Conservation (phyloP, 2,113 vertebrate genomes). For the Andinoacara biseriatus region DNA sequence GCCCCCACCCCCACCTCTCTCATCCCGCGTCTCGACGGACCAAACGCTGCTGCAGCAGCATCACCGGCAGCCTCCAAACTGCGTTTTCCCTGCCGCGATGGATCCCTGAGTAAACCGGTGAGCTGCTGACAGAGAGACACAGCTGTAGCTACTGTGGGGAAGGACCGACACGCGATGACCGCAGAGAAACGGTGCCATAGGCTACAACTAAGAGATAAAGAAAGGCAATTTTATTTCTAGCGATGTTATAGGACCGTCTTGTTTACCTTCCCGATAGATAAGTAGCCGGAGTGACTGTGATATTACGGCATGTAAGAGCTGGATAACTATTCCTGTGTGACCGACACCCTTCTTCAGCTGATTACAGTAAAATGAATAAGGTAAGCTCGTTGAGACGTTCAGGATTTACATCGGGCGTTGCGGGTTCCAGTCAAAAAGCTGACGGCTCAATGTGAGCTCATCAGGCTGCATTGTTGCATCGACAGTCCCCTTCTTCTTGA, state of each 20-base stretch:
- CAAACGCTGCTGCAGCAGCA: slow-evolving; percentile 73
- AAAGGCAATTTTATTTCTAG: not conserved
- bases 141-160: slow-evolving; percentile 12
- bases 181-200: slow-evolving; percentile 23
- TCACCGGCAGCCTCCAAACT: slow-evolving; percentile 71
- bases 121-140: slow-evolving; percentile 41
- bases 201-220: slow-evolving; percentile 33
- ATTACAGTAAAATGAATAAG: slow-evolving; percentile 52
- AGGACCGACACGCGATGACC: slow-evolving; percentile 39
- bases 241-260: slow-evolving; percentile 44
- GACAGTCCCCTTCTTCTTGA: slow-evolving; percentile 13
- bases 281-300: slow-evolving; percentile 56
- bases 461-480: slow-evolving; percentile 65
- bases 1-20: slow-evolving; percentile 68
- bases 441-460: slow-evolving; percentile 35
- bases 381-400: slow-evolving; percentile 60
- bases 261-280: slow-evolving; percentile 62
- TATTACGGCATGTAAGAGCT: slow-evolving; percentile 66
- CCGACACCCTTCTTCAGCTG: slow-evolving; percentile 63
- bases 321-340: slow-evolving; percentile 72
- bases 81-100: slow-evolving; percentile 68
- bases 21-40: slow-evolving; percentile 75
- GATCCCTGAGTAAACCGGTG: slow-evolving; percentile 57
- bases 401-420: slow-evolving; percentile 56
- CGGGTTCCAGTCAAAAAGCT: slow-evolving; percentile 33